phyloP scores from a whole-genome alignment of 2,113 vertebrate genomes.

The Platichthys flesus region DNA sequence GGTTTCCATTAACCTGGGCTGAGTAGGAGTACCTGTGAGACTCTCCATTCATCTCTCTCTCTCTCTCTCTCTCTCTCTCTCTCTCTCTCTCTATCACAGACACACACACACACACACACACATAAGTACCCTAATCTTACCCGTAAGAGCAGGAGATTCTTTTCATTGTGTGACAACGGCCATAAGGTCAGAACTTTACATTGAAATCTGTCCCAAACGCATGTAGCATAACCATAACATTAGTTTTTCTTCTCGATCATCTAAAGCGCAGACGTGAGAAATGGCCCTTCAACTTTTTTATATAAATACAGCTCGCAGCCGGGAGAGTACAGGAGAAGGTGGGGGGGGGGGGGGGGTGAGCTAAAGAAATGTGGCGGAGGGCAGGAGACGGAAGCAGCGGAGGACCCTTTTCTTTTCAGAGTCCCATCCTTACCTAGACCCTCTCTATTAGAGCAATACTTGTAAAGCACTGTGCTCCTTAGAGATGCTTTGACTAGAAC shows the following conservation, averaged over 20 bases:
- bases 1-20: slow-evolving; percentile 81
- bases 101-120: slow-evolving; percentile 13
- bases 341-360: slow-evolving; percentile 16
- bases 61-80: slow-evolving; percentile 41
- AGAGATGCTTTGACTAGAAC: slow-evolving; percentile 81
- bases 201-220: slow-evolving; percentile 46
- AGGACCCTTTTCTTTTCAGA: slow-evolving; percentile 50
- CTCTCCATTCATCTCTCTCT: slow-evolving; percentile 68
- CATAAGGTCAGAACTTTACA: slow-evolving; percentile 83
- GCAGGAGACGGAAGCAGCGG: slow-evolving; percentile 42
- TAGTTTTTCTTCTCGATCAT: slow-evolving; percentile 29
- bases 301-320: slow-evolving; percentile 44
- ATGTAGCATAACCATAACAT: slow-evolving; percentile 54
- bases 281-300: slow-evolving; percentile 55
- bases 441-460: slow-evolving; percentile 63
- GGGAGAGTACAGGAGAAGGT: slow-evolving; percentile 30
- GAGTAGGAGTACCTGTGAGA: slow-evolving; percentile 75
- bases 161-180: slow-evolving; percentile 63
- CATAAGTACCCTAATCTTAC: slow-evolving; percentile 1
- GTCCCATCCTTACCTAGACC: slow-evolving; percentile 49
- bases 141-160: neutral
- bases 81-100: slow-evolving; percentile 6
- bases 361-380: slow-evolving; percentile 38
- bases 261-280: slow-evolving; percentile 26
- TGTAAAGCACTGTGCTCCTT: slow-evolving; percentile 56